Base-by-base conservation (phyloP, 2,888 invertebrate genomes). In the Volucella zonaria region DNA sequence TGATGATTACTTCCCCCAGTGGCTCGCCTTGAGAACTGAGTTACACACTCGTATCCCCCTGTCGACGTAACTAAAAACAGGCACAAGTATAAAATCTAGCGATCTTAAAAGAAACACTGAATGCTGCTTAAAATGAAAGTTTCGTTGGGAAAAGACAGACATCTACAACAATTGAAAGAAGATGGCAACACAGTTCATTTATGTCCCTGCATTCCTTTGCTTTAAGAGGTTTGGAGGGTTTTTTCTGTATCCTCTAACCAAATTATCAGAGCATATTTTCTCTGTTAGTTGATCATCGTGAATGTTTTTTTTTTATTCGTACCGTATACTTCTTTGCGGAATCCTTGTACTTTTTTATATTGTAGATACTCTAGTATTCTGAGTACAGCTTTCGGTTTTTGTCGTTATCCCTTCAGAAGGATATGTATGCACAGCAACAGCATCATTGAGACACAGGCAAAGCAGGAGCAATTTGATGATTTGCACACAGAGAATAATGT, bases 401-500 rank as follows among this genome's bases (percentile, higher is more conserved):
- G 11, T 54, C 43, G 49, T 74, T 61, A 47, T 82, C 51, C 56
- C 40, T 14, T 67, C 43, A 31, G 31, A 47, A 68, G 54, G 58
- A 74, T 67, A 67, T 82, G 73, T 67, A 67, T 82, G 73, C 68
- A 70, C 31, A 31, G 31, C 31, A 31, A 31, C 31, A 31, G 31
- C 4, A 31, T 31, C 31, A 31, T 31, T 2, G 6, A 62, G 40
- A 15, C 58, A 31, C 52, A 67, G 54, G 56, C 62, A 62, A 62
- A 47, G 56, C 62, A 62, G 51, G 43, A 43, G 42, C 73, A 56
- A 52, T 82, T 82, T 82, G 82, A 78, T 82, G 78, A 78, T 78
- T 78, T 82, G 62, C 82, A 73, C 61, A 64, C 47, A 42, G 74
- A 74, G 82, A 82, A 74, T 78, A 82, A 82, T 82, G 82, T 64